Evolutionary conservation across 37 sponge, comb jelly and placozoan genomes (phyloP), one percentile per base, ranked within the genome.

Genomic region (Hormiphora californensis): DNA sequence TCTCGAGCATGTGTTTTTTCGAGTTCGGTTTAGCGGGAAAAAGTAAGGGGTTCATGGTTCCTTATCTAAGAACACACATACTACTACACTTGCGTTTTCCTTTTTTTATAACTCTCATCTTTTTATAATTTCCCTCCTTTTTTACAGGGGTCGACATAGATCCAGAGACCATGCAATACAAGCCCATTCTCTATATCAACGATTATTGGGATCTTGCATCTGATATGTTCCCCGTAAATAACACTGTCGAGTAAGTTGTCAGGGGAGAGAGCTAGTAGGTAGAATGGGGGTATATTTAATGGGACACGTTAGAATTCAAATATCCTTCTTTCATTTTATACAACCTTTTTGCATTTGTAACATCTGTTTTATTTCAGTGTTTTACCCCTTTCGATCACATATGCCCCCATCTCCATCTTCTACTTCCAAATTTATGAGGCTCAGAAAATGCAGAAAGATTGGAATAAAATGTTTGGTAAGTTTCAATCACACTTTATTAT

Each of bases 151-250:
- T 95, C 7, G 85, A 92, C 63, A 93, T 97, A 86, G 95, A 94
- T 40, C 43, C 65, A 25, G 68, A 89, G 5, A 62, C 87, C 37
- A 88, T 90, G 55, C 91, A 89, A 49, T 97, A 97, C 53, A 91
- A 87, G 36, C 98, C 98, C 0, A 85, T 97, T 27, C 46, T 97
- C 22, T 95, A 92, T 86, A 40, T 94, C 63, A 95, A 94, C 87
- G 92, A 93, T 68, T 97, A 94, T 87, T 97, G 98, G 98, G 95
- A 97, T 46, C 89, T 97, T 43, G 90, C 89, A 30, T 88, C 89
- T 67, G 98, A 97, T 67, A 92, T 95, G 86, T 87, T 90, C 86
- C 98, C 98, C 7, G 54, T 97, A 63, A 97, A 97, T 86, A 89
- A 92, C 49, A 93, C 98, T 40, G 90, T 89, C 46, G 87, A 86